Base-by-base conservation (phyloP, 2,113 vertebrate genomes). In the Bos javanicus region DNA sequence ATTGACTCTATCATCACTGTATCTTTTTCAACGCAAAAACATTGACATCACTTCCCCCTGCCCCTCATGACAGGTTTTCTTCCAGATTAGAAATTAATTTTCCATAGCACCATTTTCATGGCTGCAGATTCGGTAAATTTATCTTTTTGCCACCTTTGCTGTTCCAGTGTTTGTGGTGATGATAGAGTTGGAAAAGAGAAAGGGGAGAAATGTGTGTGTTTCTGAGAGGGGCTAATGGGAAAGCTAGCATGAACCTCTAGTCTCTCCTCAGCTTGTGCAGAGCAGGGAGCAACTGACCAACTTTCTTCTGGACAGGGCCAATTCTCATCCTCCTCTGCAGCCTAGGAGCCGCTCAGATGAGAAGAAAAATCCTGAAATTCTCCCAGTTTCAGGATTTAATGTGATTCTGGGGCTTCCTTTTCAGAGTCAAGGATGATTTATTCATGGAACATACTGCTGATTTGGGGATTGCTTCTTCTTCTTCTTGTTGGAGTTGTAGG, bases 361-460 rank as follows among this genome's bases (percentile, higher is more conserved):
- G 95, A 80, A 43, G 48, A 33, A 50, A 0, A 0, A 11, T 46
- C 56, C 91, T 59, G n/a, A 21, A 30, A 30, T 48, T 48, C 56
- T 67, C 28, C 43, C 6, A 26, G 16, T 52, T 80, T 90, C n/a
- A 19, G 56, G 52, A 78, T 43, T 80, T 88, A 56, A 57, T 28
- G n/a, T 15, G 46, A 54, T 80, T 88, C 23, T 85, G 33, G 36
- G 59, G 43, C 56, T 97, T 94, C 43, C 43, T 10, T 98, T 98
- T 96, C 74, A 98, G 98, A 96, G 7, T 28, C n/a, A 39, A 74
- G 13, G 71, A 91, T 83, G 87, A 36, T 28, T 33, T 50, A 54
- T 85, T 21, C 43, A 4, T 64, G 90, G 97, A 71, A 7, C 54
- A 64, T 13, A 2, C 48, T 91, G 36, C 33, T 50, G 39, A 26